phyloP scores from a whole-genome alignment of 2,888 invertebrate species.

The Drosophila monieri region DNA sequence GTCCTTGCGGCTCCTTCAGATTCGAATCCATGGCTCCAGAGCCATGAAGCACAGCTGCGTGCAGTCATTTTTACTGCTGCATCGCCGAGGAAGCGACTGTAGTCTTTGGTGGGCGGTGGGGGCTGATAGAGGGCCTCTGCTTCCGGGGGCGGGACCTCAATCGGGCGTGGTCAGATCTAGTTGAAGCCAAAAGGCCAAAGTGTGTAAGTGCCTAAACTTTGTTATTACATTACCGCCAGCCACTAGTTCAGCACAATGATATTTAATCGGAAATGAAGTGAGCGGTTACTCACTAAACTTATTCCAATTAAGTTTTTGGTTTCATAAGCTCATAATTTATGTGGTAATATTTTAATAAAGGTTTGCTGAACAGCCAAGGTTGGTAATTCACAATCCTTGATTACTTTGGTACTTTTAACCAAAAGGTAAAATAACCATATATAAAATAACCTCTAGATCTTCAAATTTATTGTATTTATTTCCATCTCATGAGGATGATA shows the following conservation, averaged over 20 bases:
- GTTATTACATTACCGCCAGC: constrained; percentile 13
- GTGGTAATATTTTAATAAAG: constrained; percentile 3
- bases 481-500: too few species aligned
- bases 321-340: not conserved
- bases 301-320: constrained; percentile 5
- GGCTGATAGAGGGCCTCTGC: not conserved
- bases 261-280: constrained; percentile 27
- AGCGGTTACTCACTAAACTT: constrained; percentile 19
- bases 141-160: constrained; percentile 4
- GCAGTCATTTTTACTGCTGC: constrained; percentile 80
- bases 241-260: constrained; percentile 28
- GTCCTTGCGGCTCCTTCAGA: constrained; percentile 3
- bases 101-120: not conserved
- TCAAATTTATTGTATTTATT: too few species aligned
- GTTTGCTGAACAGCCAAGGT: not conserved
- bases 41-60: constrained; percentile 80
- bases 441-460: too few species aligned
- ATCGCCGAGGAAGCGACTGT: constrained; percentile 32
- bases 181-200: constrained; percentile 25
- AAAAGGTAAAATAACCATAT: too few species aligned
- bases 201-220: constrained; percentile 32
- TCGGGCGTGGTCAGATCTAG: constrained; percentile 34
- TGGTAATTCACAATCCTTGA: not conserved
- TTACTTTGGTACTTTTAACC: not conserved
- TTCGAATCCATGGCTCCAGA: constrained; percentile 41